Base-by-base conservation (phyloP, 1,140 invertebrate genomes). In the Pseudomyrmex cubaensis region DNA sequence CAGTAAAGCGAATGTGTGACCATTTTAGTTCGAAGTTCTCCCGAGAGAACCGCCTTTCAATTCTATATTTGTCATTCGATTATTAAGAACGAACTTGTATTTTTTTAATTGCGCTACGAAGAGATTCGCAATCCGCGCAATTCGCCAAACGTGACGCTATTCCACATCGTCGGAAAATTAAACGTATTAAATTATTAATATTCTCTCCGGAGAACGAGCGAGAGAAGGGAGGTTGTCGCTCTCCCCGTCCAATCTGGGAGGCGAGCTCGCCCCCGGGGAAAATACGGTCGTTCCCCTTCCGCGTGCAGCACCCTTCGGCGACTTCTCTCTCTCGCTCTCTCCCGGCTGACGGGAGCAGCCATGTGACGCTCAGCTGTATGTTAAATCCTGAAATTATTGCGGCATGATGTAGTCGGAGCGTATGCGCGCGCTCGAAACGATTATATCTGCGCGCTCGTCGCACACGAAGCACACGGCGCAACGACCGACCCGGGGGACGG, bases 181-280 rank as follows among this genome's bases (percentile, higher is more conserved):
- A 92, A 91, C 69, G 87, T 86, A 89, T 92, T 92, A 91, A 93
- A 93, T 92, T 91, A 92, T 92, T 91, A 90, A 92, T 92, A 88
- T 82, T 66, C 74, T 66, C 74, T 83, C 73, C 63, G 22, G 46
- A 13, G 57, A 9, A 22, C 48, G 57, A 52, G 17, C 44, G 48
- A 20, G 22, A 64, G 35, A 63, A 67, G 35, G 83, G 83, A 89
- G 85, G 85, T 90, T 88, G 89, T 63, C 59, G 82, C 78, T 59
- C 85, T 77, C 85, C 62, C 35, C 3, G 5, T 35, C 82, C 89
- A 87, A 89, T 89, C 88, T 84, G 83, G 88, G 91, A 91, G 87
- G 84, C 89, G 90, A 88, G 66, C 72, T 91, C 89, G 85, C 88
- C 90, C 91, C 90, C 91, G 85, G 87, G 89, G 90, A 90, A 91